Percentiles rank a stretch among this genome's conserved stretches.
Conservation (phyloP, 2,797 vertebrate species). For the Leptodactylus fallax region DNA sequence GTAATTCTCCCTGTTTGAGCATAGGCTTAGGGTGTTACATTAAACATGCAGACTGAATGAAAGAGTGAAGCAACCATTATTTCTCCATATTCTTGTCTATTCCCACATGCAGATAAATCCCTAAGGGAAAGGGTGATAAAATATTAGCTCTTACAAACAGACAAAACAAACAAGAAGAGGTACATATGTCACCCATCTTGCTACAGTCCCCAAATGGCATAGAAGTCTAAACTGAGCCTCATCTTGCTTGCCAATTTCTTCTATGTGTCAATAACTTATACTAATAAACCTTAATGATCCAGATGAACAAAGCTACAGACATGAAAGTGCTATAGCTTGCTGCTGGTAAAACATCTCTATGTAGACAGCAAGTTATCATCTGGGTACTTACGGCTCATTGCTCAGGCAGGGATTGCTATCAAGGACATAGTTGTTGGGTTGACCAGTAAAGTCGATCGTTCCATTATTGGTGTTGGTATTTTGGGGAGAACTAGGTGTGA, state of each 20-base stretch:
- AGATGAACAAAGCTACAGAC: background rate
- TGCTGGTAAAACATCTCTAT: background rate
- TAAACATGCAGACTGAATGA: background rate
- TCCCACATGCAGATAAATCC: background rate
- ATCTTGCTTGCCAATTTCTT: background rate
- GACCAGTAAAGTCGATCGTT: background rate
- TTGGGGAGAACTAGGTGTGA: slow-evolving; percentile 71
- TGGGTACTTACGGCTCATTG: slow-evolving; percentile 82
- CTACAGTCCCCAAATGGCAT: too few species aligned
- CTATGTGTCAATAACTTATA: background rate
- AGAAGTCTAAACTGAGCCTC: background rate
- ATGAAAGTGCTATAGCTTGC: background rate
- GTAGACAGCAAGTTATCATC: background rate
- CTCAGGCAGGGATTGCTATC: background rate
- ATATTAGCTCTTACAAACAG: background rate
- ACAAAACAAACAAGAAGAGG: background rate
- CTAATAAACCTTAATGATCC: background rate
- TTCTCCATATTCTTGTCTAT: background rate
- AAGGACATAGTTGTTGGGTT: background rate
- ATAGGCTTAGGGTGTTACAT: background rate
- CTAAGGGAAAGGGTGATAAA: too few species aligned
- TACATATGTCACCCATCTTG: background rate
- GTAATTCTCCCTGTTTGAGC: background rate
- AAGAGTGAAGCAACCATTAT: too few species aligned
- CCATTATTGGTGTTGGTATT: too few species aligned